Base-by-base conservation (phyloP, 2,797 vertebrate genomes). In the Morus bassanus region DNA sequence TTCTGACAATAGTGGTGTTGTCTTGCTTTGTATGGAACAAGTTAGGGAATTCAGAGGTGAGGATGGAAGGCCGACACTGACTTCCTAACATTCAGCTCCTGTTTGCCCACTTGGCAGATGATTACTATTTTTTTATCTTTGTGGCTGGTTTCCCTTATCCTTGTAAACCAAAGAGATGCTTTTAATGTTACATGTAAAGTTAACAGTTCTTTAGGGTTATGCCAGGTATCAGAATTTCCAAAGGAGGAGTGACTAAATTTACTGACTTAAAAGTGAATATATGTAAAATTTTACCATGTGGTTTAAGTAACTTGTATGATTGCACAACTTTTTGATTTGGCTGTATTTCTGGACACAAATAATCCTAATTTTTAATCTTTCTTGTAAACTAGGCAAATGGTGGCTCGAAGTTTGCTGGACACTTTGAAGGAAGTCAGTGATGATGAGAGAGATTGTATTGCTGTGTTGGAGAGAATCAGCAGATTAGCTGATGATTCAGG, bases 351-450 rank as follows among this genome's bases (percentile, higher is more conserved):
- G 75, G 56, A 91, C 43, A 54, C 94, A 77, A 94, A 93, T 92
- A 86, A 79, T 84, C 33, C 10, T 93, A 17, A 95, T 92, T 96
- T 97, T 95, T 92, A 70, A 95, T 95, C 61, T 97, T 90, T 98
- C 69, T 85, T 88, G 18, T 97, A 22, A 94, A 97, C 80, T 91
- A 99, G 99, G 98, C 99, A 99, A 98, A 99, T 99, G 99, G 99
- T 99, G 98, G 99, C 99, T 94, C 98, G 99, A 98, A 99, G 98
- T 98, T 98, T 99, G 96, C 98, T 99, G 97, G 99, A 99, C 95
- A 99, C 99, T 37, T 98, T 99, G 97, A 99, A 98, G 96, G 98
- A 98, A 96, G 98, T 99, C 95, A 98, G 98, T 37, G 99, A 99
- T 93, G 99, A 99, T 96, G 99, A 99, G 92, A 97, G 98, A 93